phyloP scores from a whole-genome alignment of 2,888 invertebrate genomes.

The Luffia ferchaultella region DNA sequence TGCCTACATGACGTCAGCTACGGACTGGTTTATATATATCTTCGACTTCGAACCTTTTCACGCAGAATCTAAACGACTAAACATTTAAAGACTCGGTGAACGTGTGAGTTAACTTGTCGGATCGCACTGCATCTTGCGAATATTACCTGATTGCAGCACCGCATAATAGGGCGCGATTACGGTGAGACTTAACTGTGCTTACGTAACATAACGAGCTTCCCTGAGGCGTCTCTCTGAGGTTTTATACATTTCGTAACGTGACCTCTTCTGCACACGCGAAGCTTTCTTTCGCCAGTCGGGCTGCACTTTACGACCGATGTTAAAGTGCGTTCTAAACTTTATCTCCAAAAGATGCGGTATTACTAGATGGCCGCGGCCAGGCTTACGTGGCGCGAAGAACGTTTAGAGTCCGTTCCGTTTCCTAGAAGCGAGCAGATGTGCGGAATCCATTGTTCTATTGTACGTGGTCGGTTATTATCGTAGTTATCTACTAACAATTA shows the following conservation, averaged over 20 bases:
- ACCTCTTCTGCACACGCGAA: background rate
- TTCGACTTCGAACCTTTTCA: too few relatives aligned
- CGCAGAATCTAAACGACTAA: too few relatives aligned
- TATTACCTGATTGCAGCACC: background rate
- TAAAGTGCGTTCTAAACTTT: too few relatives aligned
- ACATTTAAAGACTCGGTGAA: too few relatives aligned
- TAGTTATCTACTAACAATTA: slow-evolving; percentile 18
- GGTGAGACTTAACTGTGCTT: background rate
- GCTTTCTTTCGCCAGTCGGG: too few relatives aligned
- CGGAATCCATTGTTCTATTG: slow-evolving; percentile 60
- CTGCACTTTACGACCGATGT: too few relatives aligned
- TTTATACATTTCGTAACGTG: background rate
- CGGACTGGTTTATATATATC: too few relatives aligned
- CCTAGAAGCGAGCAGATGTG: slow-evolving; percentile 41
- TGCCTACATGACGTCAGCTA: background rate
- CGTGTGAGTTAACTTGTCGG: too few relatives aligned
- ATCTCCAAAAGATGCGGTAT: too few relatives aligned
- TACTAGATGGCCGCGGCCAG: too few relatives aligned
- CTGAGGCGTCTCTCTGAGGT: background rate
- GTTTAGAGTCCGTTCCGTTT: slow-evolving; percentile 27
- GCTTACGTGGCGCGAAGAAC: too few relatives aligned
- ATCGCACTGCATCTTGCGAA: too few relatives aligned
- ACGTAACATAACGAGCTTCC: background rate
- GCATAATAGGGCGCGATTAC: background rate
- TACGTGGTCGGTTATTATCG: slow-evolving; percentile 42